A percentile compares a stretch with the other conserved stretches of the same genome.
Conservation (phyloP, 2,797 vertebrate species). For the Ataeniobius toweri region DNA sequence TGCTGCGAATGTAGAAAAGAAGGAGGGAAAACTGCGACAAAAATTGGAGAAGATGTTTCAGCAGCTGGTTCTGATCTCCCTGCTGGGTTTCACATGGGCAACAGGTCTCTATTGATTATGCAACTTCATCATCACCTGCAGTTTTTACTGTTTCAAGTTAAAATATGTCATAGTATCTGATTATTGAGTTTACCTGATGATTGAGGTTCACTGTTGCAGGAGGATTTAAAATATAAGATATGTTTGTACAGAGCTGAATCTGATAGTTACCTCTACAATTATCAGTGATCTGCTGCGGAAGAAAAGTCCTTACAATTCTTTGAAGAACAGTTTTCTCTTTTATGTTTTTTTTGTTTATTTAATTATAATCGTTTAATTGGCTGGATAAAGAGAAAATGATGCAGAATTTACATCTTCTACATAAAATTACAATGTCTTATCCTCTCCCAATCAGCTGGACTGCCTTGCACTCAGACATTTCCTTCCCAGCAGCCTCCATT, state of each 20-base stretch:
- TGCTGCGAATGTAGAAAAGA: background rate
- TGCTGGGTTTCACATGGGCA: constrained; percentile 57
- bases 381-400: background rate
- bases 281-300: background rate
- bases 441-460: constrained; percentile 34
- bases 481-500: constrained; percentile 55
- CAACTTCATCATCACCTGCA: background rate
- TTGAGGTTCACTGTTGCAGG: background rate
- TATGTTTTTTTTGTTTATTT: background rate
- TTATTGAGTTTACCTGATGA: constrained; percentile 4
- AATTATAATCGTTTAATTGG: background rate
- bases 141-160: background rate
- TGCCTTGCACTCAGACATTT: constrained; percentile 50
- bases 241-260: background rate
- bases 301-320: too few species aligned
- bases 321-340: background rate
- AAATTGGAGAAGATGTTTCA: constrained; percentile 48
- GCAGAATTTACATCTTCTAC: background rate
- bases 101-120: constrained; percentile 57
- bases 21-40: constrained; percentile 11
- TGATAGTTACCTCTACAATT: background rate
- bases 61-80: constrained; percentile 45
- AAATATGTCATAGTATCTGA: background rate
- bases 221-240: background rate
- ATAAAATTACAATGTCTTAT: background rate